A percentile compares a stretch with the other conserved stretches of the same genome.
phyloP scores from a whole-genome alignment of 2,888 invertebrate genomes.

The Melinaea menophilus region DNA sequence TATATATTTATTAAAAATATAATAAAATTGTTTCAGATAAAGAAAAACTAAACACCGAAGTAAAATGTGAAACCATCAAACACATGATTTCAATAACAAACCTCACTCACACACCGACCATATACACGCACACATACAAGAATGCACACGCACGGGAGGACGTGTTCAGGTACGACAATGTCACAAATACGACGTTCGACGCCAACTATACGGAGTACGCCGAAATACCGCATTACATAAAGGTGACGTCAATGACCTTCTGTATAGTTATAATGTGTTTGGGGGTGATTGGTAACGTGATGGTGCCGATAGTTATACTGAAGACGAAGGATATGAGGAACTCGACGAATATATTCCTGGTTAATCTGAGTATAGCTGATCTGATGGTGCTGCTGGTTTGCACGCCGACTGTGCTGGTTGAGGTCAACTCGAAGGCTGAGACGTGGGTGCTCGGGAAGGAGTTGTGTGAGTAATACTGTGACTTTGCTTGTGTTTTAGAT shows the following conservation, averaged over 20 bases:
- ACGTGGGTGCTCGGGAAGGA: conserved; percentile 95
- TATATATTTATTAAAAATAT: background rate
- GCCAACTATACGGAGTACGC: conserved; percentile 69
- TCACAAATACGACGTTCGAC: conserved; percentile 45
- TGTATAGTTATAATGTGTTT: conserved; percentile 93
- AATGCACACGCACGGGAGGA: conserved; percentile 36
- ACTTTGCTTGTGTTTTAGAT: no score
- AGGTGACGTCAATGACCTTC: conserved; percentile 91
- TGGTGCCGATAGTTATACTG: conserved; percentile 95
- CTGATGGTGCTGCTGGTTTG: conserved; percentile 93
- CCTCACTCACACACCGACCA: conserved; percentile 51
- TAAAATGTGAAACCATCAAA: conserved; percentile 55
- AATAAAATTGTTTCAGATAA: conserved; percentile 31
- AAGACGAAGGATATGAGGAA: conserved; percentile 96
- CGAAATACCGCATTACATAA: conserved; percentile 89
- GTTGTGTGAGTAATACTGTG: conserved; percentile 88
- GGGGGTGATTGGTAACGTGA: conserved; percentile 94
- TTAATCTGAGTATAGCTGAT: conserved; percentile 95
- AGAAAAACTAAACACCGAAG: conserved; percentile 24
- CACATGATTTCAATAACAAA: conserved; percentile 73
- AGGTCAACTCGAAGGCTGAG: conserved; percentile 93
- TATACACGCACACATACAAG: conserved; percentile 43
- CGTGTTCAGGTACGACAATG: conserved; percentile 38
- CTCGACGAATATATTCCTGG: conserved; percentile 95
- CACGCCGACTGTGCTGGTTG: conserved; percentile 95